Conservation (phyloP, 2,888 invertebrate genomes). For the Platycnemis pennipes region DNA sequence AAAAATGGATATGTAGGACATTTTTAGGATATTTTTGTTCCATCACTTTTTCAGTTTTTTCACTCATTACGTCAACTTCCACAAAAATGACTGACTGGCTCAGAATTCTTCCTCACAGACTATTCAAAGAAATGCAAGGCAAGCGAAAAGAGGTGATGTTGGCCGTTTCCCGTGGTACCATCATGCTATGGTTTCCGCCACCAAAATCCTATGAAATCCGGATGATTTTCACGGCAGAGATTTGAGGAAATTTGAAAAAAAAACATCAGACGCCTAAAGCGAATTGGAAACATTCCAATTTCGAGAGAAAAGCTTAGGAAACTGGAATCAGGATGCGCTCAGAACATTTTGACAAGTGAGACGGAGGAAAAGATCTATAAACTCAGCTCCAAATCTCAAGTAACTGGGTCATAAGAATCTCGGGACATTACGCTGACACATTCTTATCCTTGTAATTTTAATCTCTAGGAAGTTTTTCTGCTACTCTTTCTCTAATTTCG, state of each 20-base stretch:
- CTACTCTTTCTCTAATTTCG: background rate
- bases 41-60: too few relatives aligned
- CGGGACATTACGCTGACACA: background rate
- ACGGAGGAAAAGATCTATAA: background rate
- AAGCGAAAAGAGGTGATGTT: background rate
- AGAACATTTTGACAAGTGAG: background rate
- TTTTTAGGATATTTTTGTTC: too few relatives aligned
- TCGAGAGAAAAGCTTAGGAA: background rate
- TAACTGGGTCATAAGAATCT: constrained; percentile 3
- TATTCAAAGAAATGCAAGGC: background rate
- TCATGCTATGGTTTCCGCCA: background rate
- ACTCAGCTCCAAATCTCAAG: background rate
- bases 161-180: background rate
- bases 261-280: background rate
- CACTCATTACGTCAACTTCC: too few relatives aligned
- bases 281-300: background rate
- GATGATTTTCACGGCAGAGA: background rate
- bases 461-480: background rate
- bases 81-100: background rate
- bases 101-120: background rate
- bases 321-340: background rate
- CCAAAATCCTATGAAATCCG: background rate
- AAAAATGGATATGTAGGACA: too few relatives aligned
- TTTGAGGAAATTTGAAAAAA: background rate
- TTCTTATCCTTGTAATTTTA: background rate